Evolutionary conservation across 2,113 vertebrate genomes (phyloP).

Genomic region (Cyphomyrus plagiostoma): DNA sequence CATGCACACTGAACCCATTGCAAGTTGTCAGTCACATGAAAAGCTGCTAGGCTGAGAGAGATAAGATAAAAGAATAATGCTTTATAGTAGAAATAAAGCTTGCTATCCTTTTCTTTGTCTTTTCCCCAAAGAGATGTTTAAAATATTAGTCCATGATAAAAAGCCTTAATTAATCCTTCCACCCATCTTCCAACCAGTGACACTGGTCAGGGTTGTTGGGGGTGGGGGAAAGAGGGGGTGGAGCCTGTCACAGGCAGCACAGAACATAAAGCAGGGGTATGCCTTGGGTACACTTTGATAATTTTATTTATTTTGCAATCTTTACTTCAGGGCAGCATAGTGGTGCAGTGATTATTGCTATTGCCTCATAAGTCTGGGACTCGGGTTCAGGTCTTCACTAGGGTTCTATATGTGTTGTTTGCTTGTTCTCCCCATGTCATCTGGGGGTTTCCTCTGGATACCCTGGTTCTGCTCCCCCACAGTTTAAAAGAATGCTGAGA

Average conservation of each 20-base stretch:
- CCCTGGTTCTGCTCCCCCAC: background rate
- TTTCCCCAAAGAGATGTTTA: slow-evolving; percentile 20
- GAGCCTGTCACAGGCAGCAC: background rate
- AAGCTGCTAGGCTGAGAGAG: slow-evolving; percentile 43
- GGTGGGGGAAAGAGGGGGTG: background rate
- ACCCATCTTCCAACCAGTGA: background rate
- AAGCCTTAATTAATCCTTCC: slow-evolving; percentile 48
- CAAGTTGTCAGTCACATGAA: slow-evolving; percentile 41
- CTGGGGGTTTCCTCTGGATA: background rate
- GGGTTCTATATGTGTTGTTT: background rate
- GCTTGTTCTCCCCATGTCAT: background rate
- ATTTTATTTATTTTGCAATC: background rate
- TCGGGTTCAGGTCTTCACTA: background rate
- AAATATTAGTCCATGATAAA: slow-evolving; percentile 32
- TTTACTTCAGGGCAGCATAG: background rate
- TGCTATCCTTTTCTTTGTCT: slow-evolving; percentile 29
- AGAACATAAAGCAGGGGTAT: background rate
- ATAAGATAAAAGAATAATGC: slow-evolving; percentile 16
- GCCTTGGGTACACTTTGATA: background rate
- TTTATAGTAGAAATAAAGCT: slow-evolving; percentile 29
- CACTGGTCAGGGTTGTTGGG: background rate
- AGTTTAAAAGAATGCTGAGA: background rate
- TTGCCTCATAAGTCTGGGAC: background rate
- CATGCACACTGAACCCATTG: slow-evolving; percentile 44
- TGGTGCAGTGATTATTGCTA: background rate